Conservation (phyloP, 2,797 vertebrate genomes). For the Macropodus opercularis region DNA sequence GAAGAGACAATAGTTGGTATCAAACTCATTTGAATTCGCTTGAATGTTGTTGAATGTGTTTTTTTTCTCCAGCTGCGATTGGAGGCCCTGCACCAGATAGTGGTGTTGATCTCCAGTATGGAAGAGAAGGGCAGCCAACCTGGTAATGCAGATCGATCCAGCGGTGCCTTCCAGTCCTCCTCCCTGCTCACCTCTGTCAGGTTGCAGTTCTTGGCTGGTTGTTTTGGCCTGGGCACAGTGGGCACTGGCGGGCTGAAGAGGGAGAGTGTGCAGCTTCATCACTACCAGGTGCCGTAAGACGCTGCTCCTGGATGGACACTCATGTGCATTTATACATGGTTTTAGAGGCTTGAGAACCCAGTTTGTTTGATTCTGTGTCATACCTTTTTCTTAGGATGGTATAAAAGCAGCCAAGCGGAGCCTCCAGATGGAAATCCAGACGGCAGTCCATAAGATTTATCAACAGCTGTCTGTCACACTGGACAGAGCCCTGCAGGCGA, state of each 20-base stretch:
- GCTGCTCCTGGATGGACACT: background rate
- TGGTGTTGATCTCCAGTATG: slow-evolving; percentile 95
- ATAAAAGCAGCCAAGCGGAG: slow-evolving; percentile 93
- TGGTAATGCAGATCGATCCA: slow-evolving; percentile 71
- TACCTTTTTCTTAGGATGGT: slow-evolving; percentile 84
- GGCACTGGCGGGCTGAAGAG: slow-evolving; percentile 87
- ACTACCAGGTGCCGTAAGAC: slow-evolving; percentile 88
- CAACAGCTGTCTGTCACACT: slow-evolving; percentile 95
- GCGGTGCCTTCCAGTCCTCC: slow-evolving; percentile 89
- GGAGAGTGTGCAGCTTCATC: slow-evolving; percentile 94
- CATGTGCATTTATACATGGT: too few species aligned
- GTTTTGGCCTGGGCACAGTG: slow-evolving; percentile 93
- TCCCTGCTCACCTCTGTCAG: slow-evolving; percentile 94
- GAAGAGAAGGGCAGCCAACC: slow-evolving; percentile 92
- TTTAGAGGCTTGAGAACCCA: background rate
- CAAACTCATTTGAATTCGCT: background rate
- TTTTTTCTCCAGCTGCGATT: slow-evolving; percentile 85
- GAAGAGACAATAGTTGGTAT: too few species aligned
- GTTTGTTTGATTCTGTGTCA: too few species aligned
- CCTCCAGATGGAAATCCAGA: slow-evolving; percentile 95
- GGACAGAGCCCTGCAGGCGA: slow-evolving; percentile 94
- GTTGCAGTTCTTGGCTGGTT: slow-evolving; percentile 95
- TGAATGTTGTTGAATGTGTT: background rate
- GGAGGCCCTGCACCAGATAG: slow-evolving; percentile 97
- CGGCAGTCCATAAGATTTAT: slow-evolving; percentile 97